Evolutionary conservation across 2,888 invertebrate genomes (phyloP), one percentile per base, ranked within the genome.

Genomic region (Amorpha juglandis): DNA sequence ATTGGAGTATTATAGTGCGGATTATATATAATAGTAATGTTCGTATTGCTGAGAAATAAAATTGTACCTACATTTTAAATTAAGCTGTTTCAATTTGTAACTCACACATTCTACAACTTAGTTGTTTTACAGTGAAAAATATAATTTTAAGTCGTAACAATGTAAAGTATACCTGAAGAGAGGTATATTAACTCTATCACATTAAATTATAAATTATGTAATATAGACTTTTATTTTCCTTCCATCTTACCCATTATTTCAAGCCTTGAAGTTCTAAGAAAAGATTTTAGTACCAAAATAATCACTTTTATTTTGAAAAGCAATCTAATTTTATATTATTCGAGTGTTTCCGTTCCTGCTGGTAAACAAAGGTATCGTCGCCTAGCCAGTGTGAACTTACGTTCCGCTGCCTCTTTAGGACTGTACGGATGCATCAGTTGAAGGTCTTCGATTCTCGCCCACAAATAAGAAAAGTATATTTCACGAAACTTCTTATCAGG

Each of bases 191-290:
- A 87, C 86, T 84, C 89, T 90, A 88, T 90, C 84, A 86, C 86
- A 91, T 88, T 92, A 92, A 92, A 92, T 90, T 92, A 91, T 92
- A 78, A 82, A 91, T 84, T 87, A 89, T 80, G 82, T 81, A 83
- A 67, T 70, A 45, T 52, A 69, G 75, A 65, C 67, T 81, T 87
- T 89, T 80, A 81, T 85, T 83, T 74, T 19, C 21, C 11, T 50
- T 16, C 14, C 4, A 3, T 50, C 64, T n/a, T 51, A 35, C 45
- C 48, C 38, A n/a, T n/a, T n/a, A n/a, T n/a, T n/a, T n/a, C 38
- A 9, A 38, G 9, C 38, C 7, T 38, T 38, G 9, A 19, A 21
- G 4, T 12, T 9, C 6, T 45, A 19, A 55, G 45, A 64, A 62
- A 42, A 62, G 16, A 63, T 53, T 68, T 62, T 72, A 50, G 50